phyloP scores from a whole-genome alignment of 2,113 vertebrate species.

The Phrynocephalus versicolor region DNA sequence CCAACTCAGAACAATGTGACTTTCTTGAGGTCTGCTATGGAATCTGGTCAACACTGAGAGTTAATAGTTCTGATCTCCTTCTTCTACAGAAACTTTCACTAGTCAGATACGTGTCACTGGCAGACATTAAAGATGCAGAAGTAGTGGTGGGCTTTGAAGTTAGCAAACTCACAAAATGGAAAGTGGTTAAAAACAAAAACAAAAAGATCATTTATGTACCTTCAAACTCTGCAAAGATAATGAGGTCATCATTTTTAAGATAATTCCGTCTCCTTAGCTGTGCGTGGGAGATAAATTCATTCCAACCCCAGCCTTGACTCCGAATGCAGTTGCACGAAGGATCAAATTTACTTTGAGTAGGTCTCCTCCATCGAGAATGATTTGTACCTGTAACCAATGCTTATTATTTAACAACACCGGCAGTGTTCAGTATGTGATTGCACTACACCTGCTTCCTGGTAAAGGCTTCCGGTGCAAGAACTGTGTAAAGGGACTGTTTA shows the following conservation, averaged over 20 bases:
- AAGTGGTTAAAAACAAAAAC: no score
- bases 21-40: background rate
- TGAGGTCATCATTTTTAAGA: conserved; percentile 87
- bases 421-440: background rate
- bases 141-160: no score
- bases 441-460: background rate
- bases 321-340: conserved; percentile 71
- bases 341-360: conserved; percentile 78
- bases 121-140: no score
- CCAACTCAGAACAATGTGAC: background rate
- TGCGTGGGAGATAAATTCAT: conserved; percentile 80
- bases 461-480: background rate
- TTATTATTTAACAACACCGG: no score
- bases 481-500: no score
- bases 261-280: conserved; percentile 79
- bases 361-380: conserved; percentile 77
- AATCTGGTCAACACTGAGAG: no score
- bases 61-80: no score
- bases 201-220: conserved; percentile 67
- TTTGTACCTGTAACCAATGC: background rate
- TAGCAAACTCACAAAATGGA: background rate
- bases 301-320: conserved; percentile 72
- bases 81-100: background rate
- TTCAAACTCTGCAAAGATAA: conserved; percentile 84
- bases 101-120: background rate